Conservation (phyloP, 2,888 invertebrate species). For the Cephus runcator region DNA sequence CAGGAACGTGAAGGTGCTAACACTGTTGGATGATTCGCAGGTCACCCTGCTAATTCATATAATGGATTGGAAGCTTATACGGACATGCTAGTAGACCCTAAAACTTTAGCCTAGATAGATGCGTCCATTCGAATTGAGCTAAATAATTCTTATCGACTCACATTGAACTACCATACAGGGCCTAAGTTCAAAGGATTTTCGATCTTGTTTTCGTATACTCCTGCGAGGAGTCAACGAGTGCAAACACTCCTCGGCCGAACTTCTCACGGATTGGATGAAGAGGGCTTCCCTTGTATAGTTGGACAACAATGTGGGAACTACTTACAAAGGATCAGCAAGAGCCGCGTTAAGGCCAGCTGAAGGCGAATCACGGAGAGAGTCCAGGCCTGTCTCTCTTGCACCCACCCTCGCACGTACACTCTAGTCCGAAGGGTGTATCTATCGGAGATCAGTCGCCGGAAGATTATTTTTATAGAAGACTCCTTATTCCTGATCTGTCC, state of each 20-base stretch:
- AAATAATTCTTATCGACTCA: not conserved
- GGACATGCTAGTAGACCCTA: not conserved
- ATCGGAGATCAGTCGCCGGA: conserved; percentile 52
- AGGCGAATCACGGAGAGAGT: conserved; percentile 9
- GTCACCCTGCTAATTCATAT: conserved; percentile 42
- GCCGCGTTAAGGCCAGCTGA: conserved; percentile 24
- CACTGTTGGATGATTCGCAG: conserved; percentile 30
- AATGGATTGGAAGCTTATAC: conserved; percentile 33
- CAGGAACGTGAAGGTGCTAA: conserved; percentile 32
- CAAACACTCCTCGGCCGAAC: not conserved
- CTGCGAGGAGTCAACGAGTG: not conserved
- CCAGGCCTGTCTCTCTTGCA: not conserved
- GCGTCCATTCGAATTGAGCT: not conserved
- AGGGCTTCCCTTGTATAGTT: conserved; percentile 22
- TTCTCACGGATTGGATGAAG: conserved; percentile 35
- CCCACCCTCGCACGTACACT: conserved; percentile 5
- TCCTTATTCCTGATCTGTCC: conserved; percentile 48
- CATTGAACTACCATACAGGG: not conserved
- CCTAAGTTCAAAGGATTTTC: not conserved
- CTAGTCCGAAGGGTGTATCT: conserved; percentile 42
- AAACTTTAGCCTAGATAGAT: not conserved
- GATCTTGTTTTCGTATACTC: not conserved
- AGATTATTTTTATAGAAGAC: conserved; percentile 52
- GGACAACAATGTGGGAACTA: conserved; percentile 19
- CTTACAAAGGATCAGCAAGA: conserved; percentile 38